Base-by-base conservation (phyloP, 2,888 invertebrate genomes). In the Clusia tigrina region DNA sequence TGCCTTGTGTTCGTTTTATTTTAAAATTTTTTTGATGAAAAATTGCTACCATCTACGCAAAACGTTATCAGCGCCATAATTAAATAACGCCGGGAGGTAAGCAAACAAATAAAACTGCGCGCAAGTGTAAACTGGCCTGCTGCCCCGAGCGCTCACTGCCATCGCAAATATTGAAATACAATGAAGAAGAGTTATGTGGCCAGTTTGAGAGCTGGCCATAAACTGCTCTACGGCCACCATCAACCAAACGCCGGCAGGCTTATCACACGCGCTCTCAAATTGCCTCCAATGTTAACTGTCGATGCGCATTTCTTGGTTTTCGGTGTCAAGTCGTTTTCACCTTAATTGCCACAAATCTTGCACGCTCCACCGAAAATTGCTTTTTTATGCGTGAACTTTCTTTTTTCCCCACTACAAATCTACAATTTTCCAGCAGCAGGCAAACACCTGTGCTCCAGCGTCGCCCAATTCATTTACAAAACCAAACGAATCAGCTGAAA, bases 1-100 rank as follows among this genome's bases (percentile, higher is more conserved):
- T 52, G 26, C 51, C 17, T 37, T 54, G 26, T n/a, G n/a, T n/a
- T n/a, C n/a, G n/a, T n/a, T n/a, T n/a, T n/a, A n/a, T n/a, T n/a
- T n/a, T n/a, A n/a, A n/a, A n/a, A n/a, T 66, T 67, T 62, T 64
- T 66, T 66, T 73, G 74, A 80, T 81, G 81, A 81, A 79, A 79
- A 82, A 82, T 82, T 82, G 81, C 81, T 75, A 77, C 77, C 81
- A 82, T 79, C 79, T 80, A 79, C 76, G 76, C 81, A 79, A 78
- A 78, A 77, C 73, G 77, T 79, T 81, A 81, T 81, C 81, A 81
- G 81, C 79, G 78, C 76, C 78, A 79, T 81, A 82, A 81, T 81
- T 82, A 81, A 81, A 82, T 81, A 81, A 75, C 81, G 78, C 81
- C 81, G 74, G 81, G 80, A 81, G 81, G 81, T 69, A 64, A 54